These are phyloP conservation scores for Leuciscus waleckii DNA, from an alignment of 2,797 vertebrate genomes.

Conservation along the genomic window DNA sequence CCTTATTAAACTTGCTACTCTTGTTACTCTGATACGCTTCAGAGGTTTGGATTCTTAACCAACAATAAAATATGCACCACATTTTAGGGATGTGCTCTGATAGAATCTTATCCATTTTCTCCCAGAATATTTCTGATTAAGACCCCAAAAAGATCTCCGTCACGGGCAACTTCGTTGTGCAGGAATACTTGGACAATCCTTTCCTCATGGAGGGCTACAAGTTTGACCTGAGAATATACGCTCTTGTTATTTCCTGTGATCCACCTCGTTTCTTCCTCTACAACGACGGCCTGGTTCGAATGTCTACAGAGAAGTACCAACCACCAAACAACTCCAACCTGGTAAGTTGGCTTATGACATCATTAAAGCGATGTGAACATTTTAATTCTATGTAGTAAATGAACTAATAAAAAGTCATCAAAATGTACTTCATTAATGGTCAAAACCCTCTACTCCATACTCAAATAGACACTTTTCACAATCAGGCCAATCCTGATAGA, in stretches of 20 bases:
- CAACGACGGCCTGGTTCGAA: slow-evolving; percentile 95
- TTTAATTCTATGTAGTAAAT: neutral
- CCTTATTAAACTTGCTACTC: slow-evolving; percentile 54
- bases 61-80: slow-evolving; percentile 60
- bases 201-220: slow-evolving; percentile 99
- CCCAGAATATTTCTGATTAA: slow-evolving; percentile 95
- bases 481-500: neutral
- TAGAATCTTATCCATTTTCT: slow-evolving; percentile 68
- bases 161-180: slow-evolving; percentile 97
- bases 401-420: neutral
- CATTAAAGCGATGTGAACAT: neutral
- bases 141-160: slow-evolving; percentile 95
- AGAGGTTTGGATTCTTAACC: slow-evolving; percentile 47
- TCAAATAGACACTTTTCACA: neutral
- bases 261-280: slow-evolving; percentile 95
- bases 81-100: slow-evolving; percentile 66
- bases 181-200: slow-evolving; percentile 98
- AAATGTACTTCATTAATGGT: neutral
- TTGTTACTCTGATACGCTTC: slow-evolving; percentile 24
- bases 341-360: slow-evolving; percentile 78
- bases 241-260: slow-evolving; percentile 96
- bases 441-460: neutral
- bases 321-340: slow-evolving; percentile 93
- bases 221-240: slow-evolving; percentile 97
- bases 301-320: slow-evolving; percentile 98